These are phyloP conservation scores for Ethmia dodecea DNA, from an alignment of 2,888 invertebrate species.

Conservation along the genomic window DNA sequence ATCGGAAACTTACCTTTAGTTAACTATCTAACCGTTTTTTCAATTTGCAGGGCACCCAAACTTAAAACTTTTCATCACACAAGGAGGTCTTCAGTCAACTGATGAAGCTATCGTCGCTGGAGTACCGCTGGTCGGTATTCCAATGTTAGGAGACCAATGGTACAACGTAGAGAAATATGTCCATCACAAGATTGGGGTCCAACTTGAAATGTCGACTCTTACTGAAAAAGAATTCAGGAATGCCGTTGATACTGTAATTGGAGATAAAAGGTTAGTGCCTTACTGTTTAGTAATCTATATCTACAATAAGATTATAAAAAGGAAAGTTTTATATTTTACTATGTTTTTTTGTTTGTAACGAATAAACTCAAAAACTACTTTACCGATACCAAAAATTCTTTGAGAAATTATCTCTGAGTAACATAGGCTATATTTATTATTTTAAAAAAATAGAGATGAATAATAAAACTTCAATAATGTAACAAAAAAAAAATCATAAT, in stretches of 20 bases:
- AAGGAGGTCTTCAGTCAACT: conserved; percentile 57
- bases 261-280: conserved; percentile 23
- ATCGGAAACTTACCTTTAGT: no score
- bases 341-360: no score
- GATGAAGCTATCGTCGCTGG: conserved; percentile 53
- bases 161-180: conserved; percentile 38
- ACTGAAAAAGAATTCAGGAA: conserved; percentile 24
- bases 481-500: no score
- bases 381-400: no score
- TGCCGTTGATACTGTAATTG: conserved; percentile 24
- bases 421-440: no score
- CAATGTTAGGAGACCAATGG: conserved; percentile 54
- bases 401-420: no score
- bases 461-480: no score
- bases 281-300: no score
- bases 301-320: neutral
- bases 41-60: conserved; percentile 50
- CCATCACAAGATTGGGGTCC: conserved; percentile 33
- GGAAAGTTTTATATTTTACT: no score
- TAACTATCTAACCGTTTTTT: no score
- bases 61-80: conserved; percentile 56
- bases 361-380: no score
- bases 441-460: no score
- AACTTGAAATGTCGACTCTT: conserved; percentile 26
- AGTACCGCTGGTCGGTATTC: conserved; percentile 49